These are phyloP conservation scores for Neoaliturus tenellus DNA, from an alignment of 2,888 invertebrate genomes.

Conservation along the genomic window DNA sequence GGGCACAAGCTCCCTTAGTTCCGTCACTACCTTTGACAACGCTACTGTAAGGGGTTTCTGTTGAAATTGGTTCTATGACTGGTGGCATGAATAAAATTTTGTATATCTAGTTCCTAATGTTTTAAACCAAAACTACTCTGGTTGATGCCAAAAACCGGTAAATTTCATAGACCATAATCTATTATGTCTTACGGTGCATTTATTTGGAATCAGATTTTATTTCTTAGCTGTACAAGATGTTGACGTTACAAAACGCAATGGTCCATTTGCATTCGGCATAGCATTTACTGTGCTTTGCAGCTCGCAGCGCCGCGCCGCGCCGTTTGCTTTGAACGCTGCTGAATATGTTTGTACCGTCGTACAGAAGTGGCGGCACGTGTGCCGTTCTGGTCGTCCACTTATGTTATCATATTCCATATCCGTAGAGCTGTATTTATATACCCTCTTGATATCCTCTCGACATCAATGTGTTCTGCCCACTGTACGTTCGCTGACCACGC, in stretches of 20 bases:
- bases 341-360: not conserved
- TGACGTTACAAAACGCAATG: not conserved
- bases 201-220: not conserved
- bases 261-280: not conserved
- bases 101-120: no score
- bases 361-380: not conserved
- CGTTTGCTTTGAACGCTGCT: not conserved
- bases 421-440: constrained; percentile 24
- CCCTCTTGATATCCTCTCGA: not conserved
- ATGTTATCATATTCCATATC: constrained; percentile 25
- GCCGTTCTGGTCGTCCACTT: not conserved
- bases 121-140: no score
- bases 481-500: not conserved
- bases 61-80: no score
- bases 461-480: not conserved
- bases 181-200: no score
- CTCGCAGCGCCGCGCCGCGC: no score
- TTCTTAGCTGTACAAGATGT: not conserved
- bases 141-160: no score
- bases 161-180: no score
- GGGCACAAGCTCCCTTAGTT: no score
- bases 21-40: no score
- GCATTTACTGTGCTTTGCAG: not conserved
- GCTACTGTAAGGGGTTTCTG: no score
- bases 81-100: no score